These are phyloP conservation scores for Xylophagus ater DNA, from an alignment of 2,888 invertebrate genomes.

Conservation along the genomic window DNA sequence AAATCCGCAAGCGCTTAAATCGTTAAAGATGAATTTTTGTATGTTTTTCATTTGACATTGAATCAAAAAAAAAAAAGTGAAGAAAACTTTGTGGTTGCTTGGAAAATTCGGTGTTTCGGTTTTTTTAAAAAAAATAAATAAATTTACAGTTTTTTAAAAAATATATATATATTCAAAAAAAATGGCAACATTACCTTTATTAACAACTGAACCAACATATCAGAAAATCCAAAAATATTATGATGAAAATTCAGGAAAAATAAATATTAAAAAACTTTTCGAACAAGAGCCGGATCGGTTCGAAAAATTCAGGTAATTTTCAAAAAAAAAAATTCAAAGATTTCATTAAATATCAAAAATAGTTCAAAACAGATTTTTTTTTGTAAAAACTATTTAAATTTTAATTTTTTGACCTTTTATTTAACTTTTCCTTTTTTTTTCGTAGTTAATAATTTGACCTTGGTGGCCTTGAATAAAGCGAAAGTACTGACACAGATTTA, in stretches of 20 bases:
- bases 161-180: conserved; percentile 10
- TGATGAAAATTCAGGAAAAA: conserved; percentile 54
- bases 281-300: conserved; percentile 70
- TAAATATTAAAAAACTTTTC: conserved; percentile 77
- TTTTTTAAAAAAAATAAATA: no score
- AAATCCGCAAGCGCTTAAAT: not conserved
- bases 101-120: conserved; percentile 7
- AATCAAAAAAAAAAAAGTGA: conserved; percentile 13
- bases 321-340: no score
- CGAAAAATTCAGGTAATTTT: conserved; percentile 76
- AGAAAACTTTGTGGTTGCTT: conserved; percentile 7
- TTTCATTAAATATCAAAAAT: no score
- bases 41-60: conserved; percentile 41
- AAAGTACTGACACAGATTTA: no score
- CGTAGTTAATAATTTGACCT: no score
- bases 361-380: no score
- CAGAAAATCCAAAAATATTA: conserved; percentile 66
- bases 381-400: no score
- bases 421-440: no score
- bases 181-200: conserved; percentile 44
- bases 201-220: conserved; percentile 59
- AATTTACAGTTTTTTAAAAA: not conserved
- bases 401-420: no score
- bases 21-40: no score
- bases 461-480: no score